Base-by-base conservation (phyloP, 2,113 vertebrate species). In the Channa maculata region DNA sequence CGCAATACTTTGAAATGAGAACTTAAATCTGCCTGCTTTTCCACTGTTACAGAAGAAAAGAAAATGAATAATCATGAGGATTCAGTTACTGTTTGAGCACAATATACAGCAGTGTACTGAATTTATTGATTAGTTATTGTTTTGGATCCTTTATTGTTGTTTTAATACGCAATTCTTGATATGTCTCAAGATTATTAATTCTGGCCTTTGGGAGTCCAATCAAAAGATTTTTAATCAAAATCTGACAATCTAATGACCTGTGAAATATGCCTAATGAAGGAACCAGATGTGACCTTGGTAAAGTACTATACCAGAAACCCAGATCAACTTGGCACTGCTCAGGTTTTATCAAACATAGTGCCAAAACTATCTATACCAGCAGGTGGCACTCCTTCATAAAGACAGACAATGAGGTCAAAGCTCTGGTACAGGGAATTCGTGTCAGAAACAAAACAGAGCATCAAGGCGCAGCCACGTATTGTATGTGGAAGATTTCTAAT, bases 351-450 rank as follows among this genome's bases (percentile, higher is more conserved):
- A 61, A 51, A 54, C 36, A 60, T 1, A 52, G 39, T 0, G 52
- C 2, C 15, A 50, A 39, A 43, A 6, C 45, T 51, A 10, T 61
- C 0, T 55, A 46, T 1, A 39, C 88, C 92, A 93, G 81, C 70
- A 91, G 92, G 81, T 76, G 92, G 88, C 91, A 79, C 53, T 85
- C 61, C 86, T 48, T 44, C 34, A 72, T 44, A 65, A 74, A 50
- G 12, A 68, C 63, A 45, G 24, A 46, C 8, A 48, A 14, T 38
- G 59, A 59, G 33, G 41, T 50, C 60, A 61, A 8, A 60, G 43
- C 49, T 54, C 52, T 63, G 12, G 49, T 55, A 2, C 37, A 71
- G 65, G 65, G 75, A 84, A 78, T 82, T 71, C 44, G 38, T 79
- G 79, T 51, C 57, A 75, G 48, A 33, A 52, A 65, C 34, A 83